Conservation (phyloP, 2,888 invertebrate species). For the Rotaria magnacalcarata region DNA sequence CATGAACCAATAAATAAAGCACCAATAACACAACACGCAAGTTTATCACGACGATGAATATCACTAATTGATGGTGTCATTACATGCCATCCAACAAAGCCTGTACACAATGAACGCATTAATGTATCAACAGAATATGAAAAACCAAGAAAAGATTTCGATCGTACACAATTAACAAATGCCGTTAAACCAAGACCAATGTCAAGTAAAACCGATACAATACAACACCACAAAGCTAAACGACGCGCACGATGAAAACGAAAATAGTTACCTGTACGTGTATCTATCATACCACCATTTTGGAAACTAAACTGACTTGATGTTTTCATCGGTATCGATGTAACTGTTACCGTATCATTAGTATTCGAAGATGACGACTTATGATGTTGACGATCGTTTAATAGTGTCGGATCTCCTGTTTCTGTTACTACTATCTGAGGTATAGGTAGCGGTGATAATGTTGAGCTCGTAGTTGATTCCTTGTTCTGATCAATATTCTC, state of each 20-base stretch:
- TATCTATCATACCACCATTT: background rate
- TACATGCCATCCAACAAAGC: background rate
- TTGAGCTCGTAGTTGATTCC: background rate
- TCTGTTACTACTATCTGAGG: background rate
- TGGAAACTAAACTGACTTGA: background rate
- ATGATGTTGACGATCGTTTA: background rate
- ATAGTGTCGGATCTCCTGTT: background rate
- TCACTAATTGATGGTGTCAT: background rate
- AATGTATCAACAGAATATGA: conserved; percentile 29
- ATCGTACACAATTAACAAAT: conserved; percentile 25
- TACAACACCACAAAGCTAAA: background rate
- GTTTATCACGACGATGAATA: conserved; percentile 21
- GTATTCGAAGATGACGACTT: background rate
- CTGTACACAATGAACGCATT: conserved; percentile 26
- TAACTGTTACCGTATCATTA: background rate
- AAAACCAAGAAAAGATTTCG: background rate
- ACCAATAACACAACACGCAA: conserved; percentile 27
- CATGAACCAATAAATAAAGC: conserved; percentile 25
- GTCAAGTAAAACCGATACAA: background rate
- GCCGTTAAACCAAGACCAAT: conserved; percentile 23
- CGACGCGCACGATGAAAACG: background rate
- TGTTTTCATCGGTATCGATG: background rate
- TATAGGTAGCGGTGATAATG: background rate
- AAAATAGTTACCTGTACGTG: background rate
- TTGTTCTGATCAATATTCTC: background rate